Conservation (phyloP, 2,797 vertebrate genomes). For the Rhinogobio ventralis region DNA sequence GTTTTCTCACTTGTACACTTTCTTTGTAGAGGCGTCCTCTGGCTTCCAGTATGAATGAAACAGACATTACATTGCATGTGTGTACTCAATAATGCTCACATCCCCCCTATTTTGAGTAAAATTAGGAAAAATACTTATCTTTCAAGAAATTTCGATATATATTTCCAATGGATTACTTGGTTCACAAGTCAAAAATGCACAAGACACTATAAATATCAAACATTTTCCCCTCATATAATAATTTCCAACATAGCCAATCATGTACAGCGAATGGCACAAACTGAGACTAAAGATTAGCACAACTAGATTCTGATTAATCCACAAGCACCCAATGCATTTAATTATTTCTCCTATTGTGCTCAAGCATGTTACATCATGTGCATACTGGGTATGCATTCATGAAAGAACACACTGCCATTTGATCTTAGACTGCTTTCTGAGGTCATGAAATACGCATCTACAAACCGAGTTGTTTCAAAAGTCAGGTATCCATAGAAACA, state of each 20-base stretch:
- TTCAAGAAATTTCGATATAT: no score
- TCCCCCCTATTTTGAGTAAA: no score
- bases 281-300: constrained; percentile 56
- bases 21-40: neutral
- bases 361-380: constrained; percentile 22
- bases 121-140: no score
- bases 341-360: constrained; percentile 47
- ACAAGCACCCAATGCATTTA: constrained; percentile 44
- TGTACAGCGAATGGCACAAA: constrained; percentile 40
- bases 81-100: neutral
- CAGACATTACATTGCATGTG: neutral
- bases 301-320: constrained; percentile 54
- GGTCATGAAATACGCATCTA: neutral
- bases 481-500: neutral
- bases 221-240: neutral
- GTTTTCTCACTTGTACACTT: no score
- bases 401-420: constrained; percentile 4
- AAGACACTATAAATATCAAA: neutral
- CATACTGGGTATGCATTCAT: neutral
- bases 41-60: neutral
- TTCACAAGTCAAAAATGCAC: neutral
- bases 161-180: neutral
- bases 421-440: neutral
- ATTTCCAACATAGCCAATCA: constrained; percentile 55
- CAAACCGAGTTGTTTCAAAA: neutral